Conservation (phyloP, 92 coral and sea anemone genomes). For the Muricea muricata region DNA sequence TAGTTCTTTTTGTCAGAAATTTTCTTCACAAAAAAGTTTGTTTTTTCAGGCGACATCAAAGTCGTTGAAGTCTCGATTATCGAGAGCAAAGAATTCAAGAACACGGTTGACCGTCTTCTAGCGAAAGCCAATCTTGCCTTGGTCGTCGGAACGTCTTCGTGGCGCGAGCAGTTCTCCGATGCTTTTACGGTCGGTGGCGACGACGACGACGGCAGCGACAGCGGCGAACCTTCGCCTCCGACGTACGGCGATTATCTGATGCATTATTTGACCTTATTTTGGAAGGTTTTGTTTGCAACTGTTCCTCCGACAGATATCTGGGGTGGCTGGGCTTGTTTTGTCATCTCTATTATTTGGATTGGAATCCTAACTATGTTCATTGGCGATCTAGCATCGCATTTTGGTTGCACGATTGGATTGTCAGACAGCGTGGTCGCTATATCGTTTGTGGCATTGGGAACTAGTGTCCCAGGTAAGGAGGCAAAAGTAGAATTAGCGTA, state of each 20-base stretch:
- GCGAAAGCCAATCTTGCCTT: slow-evolving; percentile 96
- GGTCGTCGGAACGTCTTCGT: slow-evolving; percentile 92
- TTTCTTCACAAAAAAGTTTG: neutral
- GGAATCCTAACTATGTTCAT: slow-evolving; percentile 91
- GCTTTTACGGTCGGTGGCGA: slow-evolving; percentile 95
- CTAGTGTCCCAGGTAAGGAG: slow-evolving; percentile 92
- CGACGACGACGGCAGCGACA: slow-evolving; percentile 75
- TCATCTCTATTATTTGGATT: slow-evolving; percentile 83
- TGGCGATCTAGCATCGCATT: slow-evolving; percentile 96
- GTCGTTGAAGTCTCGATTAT: slow-evolving; percentile 77
- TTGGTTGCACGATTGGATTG: slow-evolving; percentile 94
- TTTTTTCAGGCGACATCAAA: slow-evolving; percentile 59
- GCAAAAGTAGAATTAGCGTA: too few relatives aligned
- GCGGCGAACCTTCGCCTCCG: slow-evolving; percentile 83
- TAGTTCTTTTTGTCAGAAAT: too few relatives aligned
- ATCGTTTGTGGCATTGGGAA: slow-evolving; percentile 98
- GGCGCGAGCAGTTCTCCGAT: slow-evolving; percentile 97
- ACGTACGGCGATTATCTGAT: slow-evolving; percentile 96
- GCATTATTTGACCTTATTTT: slow-evolving; percentile 97
- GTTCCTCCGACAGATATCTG: slow-evolving; percentile 96
- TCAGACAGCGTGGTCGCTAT: slow-evolving; percentile 98
- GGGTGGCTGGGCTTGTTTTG: slow-evolving; percentile 99
- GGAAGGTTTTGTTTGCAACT: slow-evolving; percentile 94
- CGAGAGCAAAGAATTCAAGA: slow-evolving; percentile 97
- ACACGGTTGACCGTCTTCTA: slow-evolving; percentile 93